Evolutionary conservation across 2,113 vertebrate species (phyloP).

Genomic region (Cebus imitator): DNA sequence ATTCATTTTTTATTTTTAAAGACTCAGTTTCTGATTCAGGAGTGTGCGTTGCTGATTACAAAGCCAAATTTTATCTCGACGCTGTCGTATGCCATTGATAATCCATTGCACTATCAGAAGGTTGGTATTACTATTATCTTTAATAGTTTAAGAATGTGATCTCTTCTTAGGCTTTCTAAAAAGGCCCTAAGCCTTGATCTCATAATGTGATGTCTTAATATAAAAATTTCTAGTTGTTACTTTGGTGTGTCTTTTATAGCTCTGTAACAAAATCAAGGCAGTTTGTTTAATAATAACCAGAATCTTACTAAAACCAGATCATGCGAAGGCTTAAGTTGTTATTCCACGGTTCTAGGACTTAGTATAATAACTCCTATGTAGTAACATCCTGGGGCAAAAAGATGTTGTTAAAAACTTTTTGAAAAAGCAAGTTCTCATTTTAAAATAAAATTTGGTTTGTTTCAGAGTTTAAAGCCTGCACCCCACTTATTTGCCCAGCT

Average conservation of each 20-base stretch:
- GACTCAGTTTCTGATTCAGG: constrained; percentile 99
- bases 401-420: background rate
- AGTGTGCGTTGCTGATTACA: constrained; percentile 98
- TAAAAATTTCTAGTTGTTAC: background rate
- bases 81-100: constrained; percentile 99
- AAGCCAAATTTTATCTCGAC: constrained; percentile 99
- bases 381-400: background rate
- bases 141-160: constrained; percentile 8
- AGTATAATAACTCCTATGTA: background rate
- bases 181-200: background rate
- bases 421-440: background rate
- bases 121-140: constrained; percentile 82
- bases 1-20: constrained; percentile 81
- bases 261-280: constrained; percentile 16
- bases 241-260: background rate
- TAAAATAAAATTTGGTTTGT: constrained; percentile 75
- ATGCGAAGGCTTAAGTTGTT: background rate
- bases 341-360: background rate
- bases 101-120: constrained; percentile 99
- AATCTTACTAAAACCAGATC: background rate
- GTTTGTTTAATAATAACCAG: constrained; percentile 2
- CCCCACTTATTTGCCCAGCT: constrained; percentile 97
- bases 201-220: background rate
- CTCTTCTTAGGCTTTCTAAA: background rate
- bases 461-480: constrained; percentile 99